Conservation (phyloP, 2,888 invertebrate species). For the Melanotus villosus region DNA sequence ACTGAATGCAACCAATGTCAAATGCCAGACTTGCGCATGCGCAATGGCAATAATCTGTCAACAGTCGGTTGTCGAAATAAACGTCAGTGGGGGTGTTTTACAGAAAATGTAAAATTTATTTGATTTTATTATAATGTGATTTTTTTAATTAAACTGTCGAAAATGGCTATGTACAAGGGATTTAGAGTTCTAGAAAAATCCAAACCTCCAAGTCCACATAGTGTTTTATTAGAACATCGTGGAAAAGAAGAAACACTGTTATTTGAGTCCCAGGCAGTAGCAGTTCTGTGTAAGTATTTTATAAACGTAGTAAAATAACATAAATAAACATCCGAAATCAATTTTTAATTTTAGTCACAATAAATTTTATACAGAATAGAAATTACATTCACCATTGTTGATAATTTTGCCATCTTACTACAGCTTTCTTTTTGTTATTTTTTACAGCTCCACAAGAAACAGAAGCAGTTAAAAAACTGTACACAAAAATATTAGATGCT, state of each 20-base stretch:
- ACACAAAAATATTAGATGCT: constrained; percentile 92
- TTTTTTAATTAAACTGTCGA: background rate
- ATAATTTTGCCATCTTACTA: too few species aligned
- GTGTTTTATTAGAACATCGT: constrained; percentile 90
- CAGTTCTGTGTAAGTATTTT: constrained; percentile 76
- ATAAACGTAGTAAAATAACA: too few species aligned
- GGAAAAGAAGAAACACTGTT: constrained; percentile 89
- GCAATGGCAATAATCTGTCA: background rate
- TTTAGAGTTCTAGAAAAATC: constrained; percentile 93
- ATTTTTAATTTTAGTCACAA: too few species aligned
- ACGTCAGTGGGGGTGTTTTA: constrained; percentile 6
- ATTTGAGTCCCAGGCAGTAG: constrained; percentile 94
- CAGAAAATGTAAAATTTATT: too few species aligned
- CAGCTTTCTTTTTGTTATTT: too few species aligned
- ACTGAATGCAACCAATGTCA: too few species aligned
- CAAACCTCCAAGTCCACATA: constrained; percentile 88
- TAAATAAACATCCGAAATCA: background rate
- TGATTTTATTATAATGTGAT: constrained; percentile 7
- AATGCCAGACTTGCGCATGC: too few species aligned
- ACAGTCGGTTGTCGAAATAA: background rate
- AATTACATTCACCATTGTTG: too few species aligned
- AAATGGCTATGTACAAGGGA: constrained; percentile 95
- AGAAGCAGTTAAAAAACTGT: constrained; percentile 90
- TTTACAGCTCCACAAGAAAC: constrained; percentile 84
- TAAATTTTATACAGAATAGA: too few species aligned